Base-by-base conservation (phyloP, 64 coral and sea anemone species). In the Actinia equina region DNA sequence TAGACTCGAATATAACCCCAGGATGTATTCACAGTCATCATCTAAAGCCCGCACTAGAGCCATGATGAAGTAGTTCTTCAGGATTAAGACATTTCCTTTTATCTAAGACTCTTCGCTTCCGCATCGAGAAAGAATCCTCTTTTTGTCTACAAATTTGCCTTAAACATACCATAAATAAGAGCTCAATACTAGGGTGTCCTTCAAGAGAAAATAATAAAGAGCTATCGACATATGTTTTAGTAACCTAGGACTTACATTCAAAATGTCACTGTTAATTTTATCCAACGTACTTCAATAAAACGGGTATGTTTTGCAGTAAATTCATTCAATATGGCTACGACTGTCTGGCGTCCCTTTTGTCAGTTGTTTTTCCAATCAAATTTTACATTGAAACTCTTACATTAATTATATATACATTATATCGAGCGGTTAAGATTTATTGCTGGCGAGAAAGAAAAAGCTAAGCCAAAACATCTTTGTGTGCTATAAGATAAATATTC, bases 31-130 rank as follows among this genome's bases (percentile, higher is more conserved):
- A 13, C 2, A 74, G 4, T 11, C 26, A 74, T 74, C 69, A 74
- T 74, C 69, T 74, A 41, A 26, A 74, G 13, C 69, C 69, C 23
- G 69, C 69, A 74, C 69, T 74, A 74, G 69, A 74, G 69, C 69
- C 7, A 27, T 30, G 7, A 30, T 74, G 7, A 74, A 74, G 69
- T 74, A 74, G 69, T 30, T 42, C 69, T 74, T 74, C 26, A 74
- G 41, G 25, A 26, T 30, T 74, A 25, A 4, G 27, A 8, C 25
- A n/a, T 65, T 65, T 74, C 41, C 13, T 74, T 74, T 74, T 30
- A 74, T 26, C 23, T 18, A 27, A 3, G 14, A 30, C 12, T 37
- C 41, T 74, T 74, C 26, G 41, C 69, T 74, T 74, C 69, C 27
- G n/a, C 13, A 9, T 41, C 14, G 8, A 74, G 69, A 74, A 74